A percentile compares a stretch with the other conserved stretches of the same genome.
phyloP scores from a whole-genome alignment of 1,140 invertebrate genomes.

The Oreohelix idahoensis region DNA sequence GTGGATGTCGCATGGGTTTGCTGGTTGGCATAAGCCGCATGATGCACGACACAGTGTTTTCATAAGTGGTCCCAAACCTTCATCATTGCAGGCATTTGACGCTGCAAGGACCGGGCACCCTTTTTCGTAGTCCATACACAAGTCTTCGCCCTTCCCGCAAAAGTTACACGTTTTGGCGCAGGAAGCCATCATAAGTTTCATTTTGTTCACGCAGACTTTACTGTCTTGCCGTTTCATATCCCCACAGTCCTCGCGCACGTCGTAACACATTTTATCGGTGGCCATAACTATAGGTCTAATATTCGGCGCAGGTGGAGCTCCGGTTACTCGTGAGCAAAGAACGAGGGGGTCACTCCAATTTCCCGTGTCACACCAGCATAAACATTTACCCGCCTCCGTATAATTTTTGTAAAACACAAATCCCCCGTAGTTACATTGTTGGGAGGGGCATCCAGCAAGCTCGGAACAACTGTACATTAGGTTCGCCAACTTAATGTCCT shows the following conservation, averaged over 20 bases:
- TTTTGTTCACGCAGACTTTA: not conserved
- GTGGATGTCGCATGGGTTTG: slow-evolving; percentile 3
- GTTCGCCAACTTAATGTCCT: slow-evolving; percentile 58
- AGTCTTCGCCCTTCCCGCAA: slow-evolving; percentile 15
- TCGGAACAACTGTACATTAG: slow-evolving; percentile 49
- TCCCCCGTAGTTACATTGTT: not conserved
- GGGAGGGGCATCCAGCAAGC: slow-evolving; percentile 11
- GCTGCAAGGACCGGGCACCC: not conserved
- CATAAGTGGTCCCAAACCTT: not conserved
- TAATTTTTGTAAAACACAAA: not conserved
- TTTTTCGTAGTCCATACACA: slow-evolving; percentile 35
- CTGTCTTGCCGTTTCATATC: not conserved
- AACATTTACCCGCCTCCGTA: not conserved
- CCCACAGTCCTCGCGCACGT: slow-evolving; percentile 4
- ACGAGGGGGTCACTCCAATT: not conserved
- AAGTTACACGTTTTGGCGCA: slow-evolving; percentile 20
- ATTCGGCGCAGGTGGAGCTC: not conserved
- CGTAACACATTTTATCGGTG: not conserved
- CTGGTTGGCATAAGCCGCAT: not conserved
- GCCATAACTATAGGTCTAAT: not conserved
- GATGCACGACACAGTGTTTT: not conserved
- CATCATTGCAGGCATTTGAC: not conserved
- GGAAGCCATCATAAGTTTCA: not conserved
- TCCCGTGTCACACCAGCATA: slow-evolving; percentile 27
- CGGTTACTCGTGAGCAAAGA: not conserved